Conservation (phyloP, 2,113 vertebrate genomes). For the Nannobrachium achirus region DNA sequence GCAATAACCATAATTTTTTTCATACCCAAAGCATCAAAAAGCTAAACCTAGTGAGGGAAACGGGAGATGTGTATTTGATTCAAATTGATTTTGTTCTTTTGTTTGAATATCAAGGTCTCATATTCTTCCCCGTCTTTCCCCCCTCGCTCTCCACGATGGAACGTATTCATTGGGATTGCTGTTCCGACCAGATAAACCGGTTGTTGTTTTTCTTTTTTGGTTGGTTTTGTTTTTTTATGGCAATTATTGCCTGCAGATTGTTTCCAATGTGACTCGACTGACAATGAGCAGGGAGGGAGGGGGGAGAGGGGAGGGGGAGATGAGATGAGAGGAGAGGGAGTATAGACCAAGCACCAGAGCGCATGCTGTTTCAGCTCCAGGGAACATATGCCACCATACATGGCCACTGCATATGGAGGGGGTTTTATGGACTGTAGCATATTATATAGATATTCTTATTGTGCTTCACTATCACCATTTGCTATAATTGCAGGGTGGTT, state of each 20-base stretch:
- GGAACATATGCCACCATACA: slow-evolving; percentile 58
- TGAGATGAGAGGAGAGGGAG: slow-evolving; percentile 46
- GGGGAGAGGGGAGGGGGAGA: slow-evolving; percentile 47
- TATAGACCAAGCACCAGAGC: slow-evolving; percentile 52
- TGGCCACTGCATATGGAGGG: slow-evolving; percentile 41
- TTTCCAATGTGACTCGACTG: slow-evolving; percentile 77
- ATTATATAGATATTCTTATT: slow-evolving; percentile 32
- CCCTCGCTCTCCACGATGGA: slow-evolving; percentile 55
- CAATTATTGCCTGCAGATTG: slow-evolving; percentile 83
- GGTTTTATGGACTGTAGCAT: slow-evolving; percentile 21
- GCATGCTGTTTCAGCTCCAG: slow-evolving; percentile 52
- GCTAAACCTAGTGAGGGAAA: slow-evolving; percentile 45
- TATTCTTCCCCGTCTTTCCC: slow-evolving; percentile 56
- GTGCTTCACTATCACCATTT: slow-evolving; percentile 5
- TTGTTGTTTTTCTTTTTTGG: slow-evolving; percentile 24
- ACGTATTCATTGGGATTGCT: slow-evolving; percentile 73
- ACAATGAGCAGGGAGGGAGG: slow-evolving; percentile 68
- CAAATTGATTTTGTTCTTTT: slow-evolving; percentile 78
- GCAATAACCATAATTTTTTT: slow-evolving; percentile 51
- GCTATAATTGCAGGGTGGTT: neutral
- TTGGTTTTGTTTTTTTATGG: slow-evolving; percentile 71
- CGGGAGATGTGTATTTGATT: slow-evolving; percentile 60
- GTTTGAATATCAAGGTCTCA: slow-evolving; percentile 75
- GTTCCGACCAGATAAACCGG: slow-evolving; percentile 79
- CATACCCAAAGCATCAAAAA: slow-evolving; percentile 51